A percentile compares a stretch with the other conserved stretches of the same genome.
Conservation (phyloP, 2,888 invertebrate genomes). For the Drosophila algonquin region DNA sequence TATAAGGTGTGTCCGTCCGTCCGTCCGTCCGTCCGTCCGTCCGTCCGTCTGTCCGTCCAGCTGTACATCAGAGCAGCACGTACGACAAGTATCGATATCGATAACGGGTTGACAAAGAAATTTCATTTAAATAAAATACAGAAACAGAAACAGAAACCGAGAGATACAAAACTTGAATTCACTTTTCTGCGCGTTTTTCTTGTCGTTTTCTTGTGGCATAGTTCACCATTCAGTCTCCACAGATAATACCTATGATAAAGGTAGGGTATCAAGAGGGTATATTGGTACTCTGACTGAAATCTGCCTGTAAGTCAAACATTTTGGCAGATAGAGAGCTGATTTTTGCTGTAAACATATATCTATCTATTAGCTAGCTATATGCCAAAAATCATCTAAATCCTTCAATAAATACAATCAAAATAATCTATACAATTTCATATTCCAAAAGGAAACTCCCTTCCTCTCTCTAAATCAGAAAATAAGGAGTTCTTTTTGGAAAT, state of each 20-base stretch:
- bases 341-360: background rate
- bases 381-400: too few relatives aligned
- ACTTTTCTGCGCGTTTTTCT: background rate
- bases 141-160: slow-evolving; percentile 12
- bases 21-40: slow-evolving; percentile 23
- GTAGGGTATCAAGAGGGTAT: background rate
- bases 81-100: slow-evolving; percentile 45
- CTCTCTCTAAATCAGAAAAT: background rate
- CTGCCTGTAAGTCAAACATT: too few relatives aligned
- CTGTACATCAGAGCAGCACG: slow-evolving; percentile 11
- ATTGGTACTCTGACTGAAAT: background rate
- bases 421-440: too few relatives aligned
- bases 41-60: background rate
- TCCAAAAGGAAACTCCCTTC: background rate
- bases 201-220: background rate
- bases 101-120: slow-evolving; percentile 63
- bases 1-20: slow-evolving; percentile 64
- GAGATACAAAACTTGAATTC: background rate
- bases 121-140: slow-evolving; percentile 46
- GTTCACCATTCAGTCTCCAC: background rate
- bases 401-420: background rate
- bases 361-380: too few relatives aligned
- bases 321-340: background rate
- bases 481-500: background rate
- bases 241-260: background rate